Conservation (phyloP, 2,797 vertebrate genomes). For the Sebastes vulpes region DNA sequence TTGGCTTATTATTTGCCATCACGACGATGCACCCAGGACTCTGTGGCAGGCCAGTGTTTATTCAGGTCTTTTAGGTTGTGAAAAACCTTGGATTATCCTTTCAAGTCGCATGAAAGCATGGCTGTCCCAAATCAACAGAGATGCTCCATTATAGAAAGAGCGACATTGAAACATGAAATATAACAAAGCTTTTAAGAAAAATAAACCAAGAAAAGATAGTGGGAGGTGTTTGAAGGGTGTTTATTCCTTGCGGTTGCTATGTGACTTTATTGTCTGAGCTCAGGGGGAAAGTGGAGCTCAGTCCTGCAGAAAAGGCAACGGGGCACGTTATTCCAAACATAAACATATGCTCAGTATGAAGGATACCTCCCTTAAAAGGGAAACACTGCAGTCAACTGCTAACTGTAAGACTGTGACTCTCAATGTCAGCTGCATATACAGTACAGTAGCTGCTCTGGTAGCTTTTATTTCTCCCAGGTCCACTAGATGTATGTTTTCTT, state of each 20-base stretch:
- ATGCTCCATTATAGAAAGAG: background rate
- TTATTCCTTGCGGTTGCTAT: background rate
- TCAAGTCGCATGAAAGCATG: constrained; percentile 29
- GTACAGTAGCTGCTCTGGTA: background rate
- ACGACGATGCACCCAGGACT: constrained; percentile 1
- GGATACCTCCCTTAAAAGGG: constrained; percentile 56
- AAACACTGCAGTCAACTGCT: constrained; percentile 18
- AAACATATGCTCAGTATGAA: constrained; percentile 53
- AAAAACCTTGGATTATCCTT: constrained; percentile 24
- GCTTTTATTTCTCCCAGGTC: background rate
- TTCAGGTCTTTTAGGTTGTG: constrained; percentile 15
- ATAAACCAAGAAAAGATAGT: background rate
- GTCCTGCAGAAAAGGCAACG: constrained; percentile 31
- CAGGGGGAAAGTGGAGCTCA: background rate
- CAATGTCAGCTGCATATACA: background rate
- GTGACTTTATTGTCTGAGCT: constrained; percentile 3
- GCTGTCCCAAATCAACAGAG: background rate
- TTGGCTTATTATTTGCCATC: constrained; percentile 8
- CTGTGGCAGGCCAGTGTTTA: background rate
- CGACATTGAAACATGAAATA: background rate
- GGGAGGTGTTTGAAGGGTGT: background rate
- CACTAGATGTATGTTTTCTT: background rate
- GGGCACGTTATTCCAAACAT: constrained; percentile 44
- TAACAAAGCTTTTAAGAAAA: background rate
- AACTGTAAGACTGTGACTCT: constrained; percentile 3